Evolutionary conservation across 2,888 invertebrate species (phyloP).

Genomic region (Acleris literana): DNA sequence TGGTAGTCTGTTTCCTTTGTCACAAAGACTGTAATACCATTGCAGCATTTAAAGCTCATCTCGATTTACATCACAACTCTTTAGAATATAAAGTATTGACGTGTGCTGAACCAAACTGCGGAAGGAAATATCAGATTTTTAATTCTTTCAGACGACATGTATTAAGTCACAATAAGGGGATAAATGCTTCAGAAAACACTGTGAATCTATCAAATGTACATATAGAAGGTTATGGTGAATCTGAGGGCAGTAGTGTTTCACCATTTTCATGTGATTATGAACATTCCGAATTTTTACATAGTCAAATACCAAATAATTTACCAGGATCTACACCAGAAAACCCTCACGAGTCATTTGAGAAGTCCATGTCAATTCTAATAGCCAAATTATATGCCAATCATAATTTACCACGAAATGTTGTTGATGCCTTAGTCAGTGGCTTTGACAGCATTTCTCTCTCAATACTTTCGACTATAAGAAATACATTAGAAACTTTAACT

Average conservation of each 20-base stretch:
- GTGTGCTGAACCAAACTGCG: conserved; percentile 5
- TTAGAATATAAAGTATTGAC: not conserved
- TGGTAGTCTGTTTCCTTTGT: conserved; percentile 6
- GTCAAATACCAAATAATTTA: conserved; percentile 1
- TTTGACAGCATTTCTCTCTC: not conserved
- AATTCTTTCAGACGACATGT: conserved; percentile 12
- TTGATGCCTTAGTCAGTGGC: not conserved
- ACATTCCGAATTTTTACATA: not conserved
- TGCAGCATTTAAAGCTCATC: conserved; percentile 1
- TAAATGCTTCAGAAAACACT: conserved; percentile 3
- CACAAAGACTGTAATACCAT: conserved; percentile 3
- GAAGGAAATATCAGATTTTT: conserved; percentile 6
- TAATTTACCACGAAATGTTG: conserved; percentile 1
- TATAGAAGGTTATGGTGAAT: not conserved
- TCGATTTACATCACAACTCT: conserved; percentile 8
- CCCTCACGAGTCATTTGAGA: conserved; percentile 7
- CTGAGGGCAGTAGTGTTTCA: conserved; percentile 5
- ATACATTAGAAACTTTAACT: conserved; percentile 2
- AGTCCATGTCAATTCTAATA: conserved; percentile 3
- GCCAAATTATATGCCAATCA: conserved; percentile 8
- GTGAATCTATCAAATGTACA: conserved; percentile 1
- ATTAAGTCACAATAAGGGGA: not conserved
- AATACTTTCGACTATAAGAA: not conserved
- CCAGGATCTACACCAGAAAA: conserved; percentile 1
- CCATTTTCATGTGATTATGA: conserved; percentile 2